Percentiles rank a stretch among this genome's conserved stretches.
Conservation (phyloP, 64 coral and sea anemone species). For the Hydrozoanthus tunicans region DNA sequence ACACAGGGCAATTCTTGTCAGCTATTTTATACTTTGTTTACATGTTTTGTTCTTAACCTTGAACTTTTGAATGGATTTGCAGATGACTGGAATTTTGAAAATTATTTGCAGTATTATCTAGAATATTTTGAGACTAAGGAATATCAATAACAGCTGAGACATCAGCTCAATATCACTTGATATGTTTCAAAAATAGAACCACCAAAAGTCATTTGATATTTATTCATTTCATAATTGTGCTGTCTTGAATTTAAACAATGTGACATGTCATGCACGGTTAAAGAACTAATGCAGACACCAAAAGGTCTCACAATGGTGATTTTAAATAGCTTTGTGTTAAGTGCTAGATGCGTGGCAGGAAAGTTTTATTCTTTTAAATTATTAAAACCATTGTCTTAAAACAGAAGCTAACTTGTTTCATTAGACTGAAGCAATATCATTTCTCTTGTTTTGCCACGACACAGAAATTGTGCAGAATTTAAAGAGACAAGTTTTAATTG, state of each 20-base stretch:
- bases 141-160: background rate
- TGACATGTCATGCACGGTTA: background rate
- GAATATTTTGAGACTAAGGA: background rate
- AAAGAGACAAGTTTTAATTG: too few relatives aligned
- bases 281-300: too few relatives aligned
- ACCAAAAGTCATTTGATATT: background rate
- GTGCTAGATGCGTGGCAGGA: too few relatives aligned
- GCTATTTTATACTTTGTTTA: background rate
- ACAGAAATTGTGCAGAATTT: too few relatives aligned
- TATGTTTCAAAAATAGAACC: background rate
- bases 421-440: too few relatives aligned
- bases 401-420: too few relatives aligned
- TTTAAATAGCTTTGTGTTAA: too few relatives aligned
- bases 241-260: constrained; percentile 11
- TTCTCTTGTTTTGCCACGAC: too few relatives aligned
- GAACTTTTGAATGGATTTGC: background rate
- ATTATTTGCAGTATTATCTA: background rate
- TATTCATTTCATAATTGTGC: background rate
- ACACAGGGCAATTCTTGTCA: background rate
- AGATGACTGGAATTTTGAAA: background rate
- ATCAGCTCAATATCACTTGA: background rate
- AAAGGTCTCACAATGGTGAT: too few relatives aligned
- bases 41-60: background rate
- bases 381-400: too few relatives aligned
- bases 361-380: too few relatives aligned